phyloP scores from a whole-genome alignment of 2,113 vertebrate species.

The Mystacornis crossleyi region DNA sequence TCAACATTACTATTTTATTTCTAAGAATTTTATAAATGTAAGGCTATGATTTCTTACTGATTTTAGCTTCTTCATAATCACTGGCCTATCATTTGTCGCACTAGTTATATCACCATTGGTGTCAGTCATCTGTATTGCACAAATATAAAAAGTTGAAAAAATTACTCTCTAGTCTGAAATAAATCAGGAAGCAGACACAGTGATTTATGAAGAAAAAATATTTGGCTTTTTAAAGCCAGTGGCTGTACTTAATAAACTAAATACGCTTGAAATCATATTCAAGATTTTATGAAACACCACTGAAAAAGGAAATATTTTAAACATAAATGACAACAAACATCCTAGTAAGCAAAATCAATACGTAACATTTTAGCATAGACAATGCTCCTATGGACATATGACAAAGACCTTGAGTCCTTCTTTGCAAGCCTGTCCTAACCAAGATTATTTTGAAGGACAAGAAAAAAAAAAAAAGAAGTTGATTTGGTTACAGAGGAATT shows the following conservation, averaged over 20 bases:
- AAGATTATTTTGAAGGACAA: neutral
- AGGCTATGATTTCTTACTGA: neutral
- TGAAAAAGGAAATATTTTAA: neutral
- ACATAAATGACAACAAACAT: neutral
- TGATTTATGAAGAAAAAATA: neutral
- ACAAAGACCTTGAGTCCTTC: neutral
- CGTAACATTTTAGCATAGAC: neutral
- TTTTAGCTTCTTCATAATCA: neutral
- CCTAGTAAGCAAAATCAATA: neutral
- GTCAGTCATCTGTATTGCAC: neutral
- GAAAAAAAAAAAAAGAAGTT: accelerated
- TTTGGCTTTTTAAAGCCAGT: neutral
- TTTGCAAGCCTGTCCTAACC: accelerated
- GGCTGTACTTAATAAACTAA: neutral
- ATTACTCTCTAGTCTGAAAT: neutral
- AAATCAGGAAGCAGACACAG: neutral
- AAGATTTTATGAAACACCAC: neutral
- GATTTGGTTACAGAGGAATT: neutral
- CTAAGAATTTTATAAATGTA: neutral
- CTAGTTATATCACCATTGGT: neutral
- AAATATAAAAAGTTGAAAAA: neutral
- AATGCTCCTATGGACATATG: accelerated
- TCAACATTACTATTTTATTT: neutral
- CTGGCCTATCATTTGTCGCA: neutral
- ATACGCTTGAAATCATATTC: neutral